Conservation (phyloP, 2,113 vertebrate genomes). For the Plecturocebus donacophilus region DNA sequence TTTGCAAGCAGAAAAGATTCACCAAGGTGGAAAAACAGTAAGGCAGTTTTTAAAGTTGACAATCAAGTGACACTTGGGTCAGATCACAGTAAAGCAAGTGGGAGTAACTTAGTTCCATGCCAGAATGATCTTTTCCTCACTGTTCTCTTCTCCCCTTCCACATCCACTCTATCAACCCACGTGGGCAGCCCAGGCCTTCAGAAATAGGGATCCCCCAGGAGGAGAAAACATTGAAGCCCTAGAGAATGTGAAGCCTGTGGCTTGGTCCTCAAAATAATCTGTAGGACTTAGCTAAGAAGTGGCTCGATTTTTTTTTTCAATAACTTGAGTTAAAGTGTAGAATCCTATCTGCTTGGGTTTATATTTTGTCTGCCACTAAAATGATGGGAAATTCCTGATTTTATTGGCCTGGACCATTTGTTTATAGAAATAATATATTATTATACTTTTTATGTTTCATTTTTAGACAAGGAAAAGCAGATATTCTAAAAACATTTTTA, state of each 20-base stretch:
- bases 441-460: background rate
- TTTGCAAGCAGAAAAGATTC: constrained; percentile 91
- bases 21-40: constrained; percentile 89
- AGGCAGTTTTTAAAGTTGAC: constrained; percentile 37
- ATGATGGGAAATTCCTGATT: background rate
- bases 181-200: background rate
- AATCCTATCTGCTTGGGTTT: background rate
- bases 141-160: background rate
- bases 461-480: background rate
- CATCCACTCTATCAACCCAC: fast-evolving
- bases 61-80: fast-evolving
- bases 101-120: too few relatives aligned
- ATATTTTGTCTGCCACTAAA: too few relatives aligned
- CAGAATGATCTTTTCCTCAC: too few relatives aligned
- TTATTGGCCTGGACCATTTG: background rate
- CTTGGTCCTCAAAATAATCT: background rate
- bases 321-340: fast-evolving
- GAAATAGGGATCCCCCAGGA: background rate
- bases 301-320: too few relatives aligned
- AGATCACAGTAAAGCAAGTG: background rate
- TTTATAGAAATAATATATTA: background rate
- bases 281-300: background rate
- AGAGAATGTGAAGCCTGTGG: too few relatives aligned
- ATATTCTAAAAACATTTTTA: background rate
- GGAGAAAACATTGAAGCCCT: too few relatives aligned